Evolutionary conservation across 2,888 invertebrate genomes (phyloP).

Genomic region (Ypsolopha sequella): DNA sequence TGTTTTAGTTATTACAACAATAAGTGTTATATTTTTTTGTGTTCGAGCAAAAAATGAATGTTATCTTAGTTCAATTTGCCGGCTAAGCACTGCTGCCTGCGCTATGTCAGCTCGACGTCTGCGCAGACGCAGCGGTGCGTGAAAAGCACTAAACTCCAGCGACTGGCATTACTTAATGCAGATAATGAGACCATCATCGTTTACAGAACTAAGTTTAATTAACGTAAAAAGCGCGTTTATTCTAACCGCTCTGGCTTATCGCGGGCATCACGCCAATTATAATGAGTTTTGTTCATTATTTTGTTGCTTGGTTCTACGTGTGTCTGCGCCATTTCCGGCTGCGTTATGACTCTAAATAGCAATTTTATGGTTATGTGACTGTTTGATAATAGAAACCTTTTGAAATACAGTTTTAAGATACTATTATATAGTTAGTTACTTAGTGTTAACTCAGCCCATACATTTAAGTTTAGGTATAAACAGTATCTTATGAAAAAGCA

Average conservation of each 20-base stretch:
- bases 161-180: conserved; percentile 39
- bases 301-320: conserved; percentile 44
- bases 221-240: conserved; percentile 68
- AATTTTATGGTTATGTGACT: conserved; percentile 44
- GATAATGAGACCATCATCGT: conserved; percentile 59
- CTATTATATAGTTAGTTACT: no score
- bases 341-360: conserved; percentile 41
- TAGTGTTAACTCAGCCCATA: no score
- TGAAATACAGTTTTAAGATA: no score
- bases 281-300: conserved; percentile 68
- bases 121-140: conserved; percentile 40
- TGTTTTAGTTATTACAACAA: no score
- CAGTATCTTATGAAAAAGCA: no score
- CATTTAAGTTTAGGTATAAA: no score
- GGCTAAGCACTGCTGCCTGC: no score
- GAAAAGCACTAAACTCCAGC: conserved; percentile 31
- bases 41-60: no score
- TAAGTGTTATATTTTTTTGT: no score
- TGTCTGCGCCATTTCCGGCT: conserved; percentile 53
- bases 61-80: no score
- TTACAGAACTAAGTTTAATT: conserved; percentile 67
- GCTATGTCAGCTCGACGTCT: background rate
- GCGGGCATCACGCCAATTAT: conserved; percentile 52
- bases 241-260: conserved; percentile 54
- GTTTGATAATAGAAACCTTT: no score